A percentile compares a stretch with the other conserved stretches of the same genome.
phyloP scores from a whole-genome alignment of 2,797 vertebrate species.

The Bovichtus variegatus region DNA sequence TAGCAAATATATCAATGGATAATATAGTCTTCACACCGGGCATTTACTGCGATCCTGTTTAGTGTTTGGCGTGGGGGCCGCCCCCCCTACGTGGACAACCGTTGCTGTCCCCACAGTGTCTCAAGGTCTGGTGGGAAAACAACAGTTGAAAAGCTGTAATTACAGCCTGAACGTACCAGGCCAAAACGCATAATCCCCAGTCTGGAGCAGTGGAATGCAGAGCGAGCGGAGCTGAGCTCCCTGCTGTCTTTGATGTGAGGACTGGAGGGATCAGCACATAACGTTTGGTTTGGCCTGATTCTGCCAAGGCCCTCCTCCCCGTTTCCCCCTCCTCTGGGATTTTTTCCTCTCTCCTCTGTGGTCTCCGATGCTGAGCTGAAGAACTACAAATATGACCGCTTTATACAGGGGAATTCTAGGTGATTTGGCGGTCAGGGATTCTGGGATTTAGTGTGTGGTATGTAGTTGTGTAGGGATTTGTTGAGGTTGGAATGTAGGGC shows the following conservation, averaged over 20 bases:
- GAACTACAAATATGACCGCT: conserved; percentile 78
- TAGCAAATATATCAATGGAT: conserved; percentile 47
- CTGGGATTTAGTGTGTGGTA: conserved; percentile 60
- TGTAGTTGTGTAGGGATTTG: conserved; percentile 44
- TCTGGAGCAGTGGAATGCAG: conserved; percentile 84
- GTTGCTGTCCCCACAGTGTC: conserved; percentile 73
- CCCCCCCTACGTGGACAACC: conserved; percentile 54
- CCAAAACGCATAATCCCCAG: conserved; percentile 82
- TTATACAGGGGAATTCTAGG: conserved; percentile 38
- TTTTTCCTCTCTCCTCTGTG: conserved; percentile 59
- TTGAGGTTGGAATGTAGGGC: conserved; percentile 30
- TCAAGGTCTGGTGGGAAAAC: conserved; percentile 83
- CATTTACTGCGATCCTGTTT: conserved; percentile 52
- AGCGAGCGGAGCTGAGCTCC: conserved; percentile 80
- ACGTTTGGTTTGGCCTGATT: conserved; percentile 83
- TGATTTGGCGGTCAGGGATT: conserved; percentile 40
- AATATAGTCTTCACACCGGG: conserved; percentile 55
- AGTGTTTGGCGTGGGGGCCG: conserved; percentile 47
- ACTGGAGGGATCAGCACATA: conserved; percentile 82
- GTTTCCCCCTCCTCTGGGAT: conserved; percentile 56
- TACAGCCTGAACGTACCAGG: conserved; percentile 76
- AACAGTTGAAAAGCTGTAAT: conserved; percentile 82
- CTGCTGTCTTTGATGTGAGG: conserved; percentile 82
- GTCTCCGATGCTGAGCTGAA: conserved; percentile 61
- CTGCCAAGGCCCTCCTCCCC: conserved; percentile 67